Evolutionary conservation across 2,797 vertebrate species (phyloP).

Genomic region (Melanotaenia boesemani): DNA sequence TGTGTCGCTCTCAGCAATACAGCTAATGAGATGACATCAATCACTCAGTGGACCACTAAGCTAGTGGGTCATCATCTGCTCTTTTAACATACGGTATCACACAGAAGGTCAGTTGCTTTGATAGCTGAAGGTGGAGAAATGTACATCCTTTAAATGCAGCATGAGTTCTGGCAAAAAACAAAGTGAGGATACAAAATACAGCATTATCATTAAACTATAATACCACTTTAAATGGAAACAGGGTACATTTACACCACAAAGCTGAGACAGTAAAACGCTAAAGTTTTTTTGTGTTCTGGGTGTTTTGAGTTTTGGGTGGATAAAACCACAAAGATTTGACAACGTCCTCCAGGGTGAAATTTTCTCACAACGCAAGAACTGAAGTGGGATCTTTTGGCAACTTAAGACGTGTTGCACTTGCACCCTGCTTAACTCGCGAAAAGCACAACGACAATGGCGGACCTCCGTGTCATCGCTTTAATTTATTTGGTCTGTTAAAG

Average conservation of each 20-base stretch:
- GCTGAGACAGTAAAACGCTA: too few species aligned
- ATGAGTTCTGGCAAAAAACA: constrained; percentile 6
- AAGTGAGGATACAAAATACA: constrained; percentile 8
- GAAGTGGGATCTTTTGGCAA: too few species aligned
- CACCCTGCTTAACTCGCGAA: too few species aligned
- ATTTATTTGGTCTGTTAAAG: too few species aligned
- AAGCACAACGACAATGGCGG: too few species aligned
- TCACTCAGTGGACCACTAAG: constrained; percentile 63
- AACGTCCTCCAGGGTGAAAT: too few species aligned
- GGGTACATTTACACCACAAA: not conserved
- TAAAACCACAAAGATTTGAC: too few species aligned
- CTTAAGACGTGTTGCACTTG: too few species aligned
- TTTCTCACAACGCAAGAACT: too few species aligned
- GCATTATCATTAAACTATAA: constrained; percentile 5
- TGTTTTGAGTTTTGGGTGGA: too few species aligned
- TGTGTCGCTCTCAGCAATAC: constrained; percentile 47
- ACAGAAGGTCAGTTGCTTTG: constrained; percentile 62
- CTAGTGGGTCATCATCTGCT: constrained; percentile 60
- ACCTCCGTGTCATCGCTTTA: too few species aligned
- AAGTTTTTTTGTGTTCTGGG: too few species aligned
- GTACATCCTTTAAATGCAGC: constrained; percentile 20
- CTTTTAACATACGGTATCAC: constrained; percentile 61
- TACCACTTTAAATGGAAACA: constrained; percentile 9
- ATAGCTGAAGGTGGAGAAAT: constrained; percentile 50
- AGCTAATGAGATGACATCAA: constrained; percentile 76